Conservation (phyloP, 2,797 vertebrate species). For the Mareca strepera region DNA sequence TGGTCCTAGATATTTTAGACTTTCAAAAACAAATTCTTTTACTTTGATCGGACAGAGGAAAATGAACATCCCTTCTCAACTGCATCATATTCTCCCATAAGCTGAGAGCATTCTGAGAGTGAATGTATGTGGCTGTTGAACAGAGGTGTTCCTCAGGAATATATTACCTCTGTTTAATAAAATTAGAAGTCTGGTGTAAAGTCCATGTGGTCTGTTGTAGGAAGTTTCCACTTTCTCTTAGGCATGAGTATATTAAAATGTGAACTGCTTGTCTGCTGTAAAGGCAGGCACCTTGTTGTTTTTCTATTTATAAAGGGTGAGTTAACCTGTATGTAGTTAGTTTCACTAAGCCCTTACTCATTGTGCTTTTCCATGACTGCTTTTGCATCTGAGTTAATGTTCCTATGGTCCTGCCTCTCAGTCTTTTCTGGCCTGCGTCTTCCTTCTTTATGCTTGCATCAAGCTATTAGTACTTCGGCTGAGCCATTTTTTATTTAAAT, state of each 20-base stretch:
- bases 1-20: neutral
- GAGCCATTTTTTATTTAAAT: neutral
- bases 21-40: neutral
- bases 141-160: neutral
- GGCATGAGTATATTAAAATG: neutral
- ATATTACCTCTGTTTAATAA: neutral
- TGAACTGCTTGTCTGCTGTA: neutral
- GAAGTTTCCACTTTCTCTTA: neutral
- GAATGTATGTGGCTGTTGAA: neutral
- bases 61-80: neutral
- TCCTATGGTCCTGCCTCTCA: neutral
- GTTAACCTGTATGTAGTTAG: neutral
- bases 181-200: neutral
- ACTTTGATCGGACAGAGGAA: fast-evolving
- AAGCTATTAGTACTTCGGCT: neutral
- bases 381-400: neutral
- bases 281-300: neutral
- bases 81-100: neutral
- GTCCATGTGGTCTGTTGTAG: neutral
- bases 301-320: neutral
- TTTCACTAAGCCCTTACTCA: neutral
- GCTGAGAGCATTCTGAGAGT: neutral
- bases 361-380: neutral
- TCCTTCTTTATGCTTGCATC: neutral
- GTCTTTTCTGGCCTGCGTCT: neutral